These are phyloP conservation scores for Merodon equestris DNA, from an alignment of 2,888 invertebrate genomes.

Conservation along the genomic window DNA sequence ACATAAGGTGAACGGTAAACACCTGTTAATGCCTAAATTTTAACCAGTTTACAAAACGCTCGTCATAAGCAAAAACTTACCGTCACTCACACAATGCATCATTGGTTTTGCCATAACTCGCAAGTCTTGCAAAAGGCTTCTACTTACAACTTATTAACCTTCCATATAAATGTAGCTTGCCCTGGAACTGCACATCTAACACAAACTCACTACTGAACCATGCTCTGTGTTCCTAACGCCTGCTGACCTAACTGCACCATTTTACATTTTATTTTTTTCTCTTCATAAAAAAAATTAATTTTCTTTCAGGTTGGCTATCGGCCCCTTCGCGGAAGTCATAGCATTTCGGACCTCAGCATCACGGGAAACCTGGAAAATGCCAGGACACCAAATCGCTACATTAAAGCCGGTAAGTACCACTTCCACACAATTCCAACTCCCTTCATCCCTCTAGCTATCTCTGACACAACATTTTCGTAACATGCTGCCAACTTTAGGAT, in stretches of 20 bases:
- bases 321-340: constrained; percentile 91
- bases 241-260: constrained; percentile 7
- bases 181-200: constrained; percentile 49
- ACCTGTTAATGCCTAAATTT: too few relatives aligned
- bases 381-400: constrained; percentile 78
- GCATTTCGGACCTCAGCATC: constrained; percentile 90
- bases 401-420: constrained; percentile 79
- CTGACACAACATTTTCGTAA: constrained; percentile 11
- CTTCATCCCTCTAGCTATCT: too few relatives aligned
- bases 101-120: too few relatives aligned
- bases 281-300: not conserved
- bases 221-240: constrained; percentile 9
- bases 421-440: not conserved
- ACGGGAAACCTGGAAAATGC: constrained; percentile 79
- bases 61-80: too few relatives aligned
- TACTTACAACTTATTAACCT: not conserved
- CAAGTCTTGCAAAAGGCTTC: not conserved
- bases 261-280: constrained; percentile 25
- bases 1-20: too few relatives aligned
- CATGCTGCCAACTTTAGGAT: constrained; percentile 61
- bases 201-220: not conserved
- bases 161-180: too few relatives aligned
- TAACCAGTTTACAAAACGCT: too few relatives aligned
- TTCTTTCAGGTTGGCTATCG: constrained; percentile 85
- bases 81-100: too few relatives aligned